Base-by-base conservation (phyloP, 2,888 invertebrate species). In the Phortica okadai region DNA sequence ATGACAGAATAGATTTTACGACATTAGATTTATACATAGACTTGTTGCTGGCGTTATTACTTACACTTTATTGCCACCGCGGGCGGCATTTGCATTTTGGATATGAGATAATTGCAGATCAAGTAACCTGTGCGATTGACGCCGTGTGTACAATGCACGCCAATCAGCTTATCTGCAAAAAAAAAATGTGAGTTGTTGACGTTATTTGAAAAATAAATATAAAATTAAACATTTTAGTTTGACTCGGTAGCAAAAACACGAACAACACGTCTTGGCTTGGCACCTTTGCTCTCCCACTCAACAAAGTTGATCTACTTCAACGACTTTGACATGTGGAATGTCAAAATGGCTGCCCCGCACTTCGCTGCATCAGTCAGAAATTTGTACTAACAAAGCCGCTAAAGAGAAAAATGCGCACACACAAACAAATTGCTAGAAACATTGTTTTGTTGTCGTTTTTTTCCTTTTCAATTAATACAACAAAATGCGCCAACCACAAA, bases 81-180 rank as follows among this genome's bases (percentile, higher is more conserved):
- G 14, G 93, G 92, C 2, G 92, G 86, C 80, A 94, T 92, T 41
- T 93, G 92, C 88, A 95, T 90, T 76, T 93, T 92, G 78, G 94
- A 93, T 75, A 95, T 92, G 93, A 96, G 94, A 90, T 94, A 96
- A 85, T 94, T 93, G 90, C 96, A 96, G 82, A 96, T 94, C 89
- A 96, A 93, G 89, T 94, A 96, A 5, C 96, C 96, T 8, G 96
- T 95, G 80, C 96, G 93, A 90, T 96, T 96, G 79, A 96, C 92
- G 5, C 96, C 96, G 87, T 96, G 96, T 1, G 96, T 96, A 90
- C 96, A 96, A 90, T 96, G 96, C 76, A 96, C 94, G 73, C 96
- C 96, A 82, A 96, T 93, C 79, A 96, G 88, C 81, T 93, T 93
- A 88, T 93, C 96, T 95, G 93, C 25, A 93, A 93, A 85, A 1